Evolutionary conservation across 2,888 invertebrate species (phyloP).

Genomic region (Caenorhabditis afra): DNA sequence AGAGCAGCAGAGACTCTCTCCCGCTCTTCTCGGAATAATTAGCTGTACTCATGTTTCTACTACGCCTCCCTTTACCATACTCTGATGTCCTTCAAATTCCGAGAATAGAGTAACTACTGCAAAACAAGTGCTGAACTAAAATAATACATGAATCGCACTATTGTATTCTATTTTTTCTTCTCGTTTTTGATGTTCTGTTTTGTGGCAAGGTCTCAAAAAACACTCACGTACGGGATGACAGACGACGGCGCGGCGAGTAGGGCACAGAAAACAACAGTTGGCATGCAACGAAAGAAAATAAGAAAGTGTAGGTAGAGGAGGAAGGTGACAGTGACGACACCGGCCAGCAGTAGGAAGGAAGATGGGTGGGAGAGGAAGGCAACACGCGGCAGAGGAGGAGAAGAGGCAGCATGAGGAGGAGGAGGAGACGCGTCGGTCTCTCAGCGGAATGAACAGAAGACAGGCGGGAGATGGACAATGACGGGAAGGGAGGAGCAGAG

Average conservation of each 20-base stretch:
- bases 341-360: too few relatives aligned
- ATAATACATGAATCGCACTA: too few relatives aligned
- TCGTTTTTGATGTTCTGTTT: background rate
- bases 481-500: too few relatives aligned
- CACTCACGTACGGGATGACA: background rate
- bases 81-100: background rate
- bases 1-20: too few relatives aligned
- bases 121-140: too few relatives aligned
- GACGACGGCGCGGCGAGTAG: background rate
- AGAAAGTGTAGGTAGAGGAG: background rate
- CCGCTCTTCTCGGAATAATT: background rate
- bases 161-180: too few relatives aligned
- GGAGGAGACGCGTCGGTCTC: background rate
- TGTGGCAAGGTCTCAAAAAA: slow-evolving; percentile 16
- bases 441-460: too few relatives aligned
- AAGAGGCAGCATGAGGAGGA: background rate
- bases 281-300: background rate
- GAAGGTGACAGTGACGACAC: slow-evolving; percentile 6
- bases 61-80: too few relatives aligned
- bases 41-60: background rate
- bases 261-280: slow-evolving; percentile 4
- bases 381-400: background rate
- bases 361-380: background rate
- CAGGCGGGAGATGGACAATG: too few relatives aligned
- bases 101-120: too few relatives aligned